These are phyloP conservation scores for Crocuta crocuta DNA, from an alignment of 2,113 vertebrate species.

Conservation along the genomic window DNA sequence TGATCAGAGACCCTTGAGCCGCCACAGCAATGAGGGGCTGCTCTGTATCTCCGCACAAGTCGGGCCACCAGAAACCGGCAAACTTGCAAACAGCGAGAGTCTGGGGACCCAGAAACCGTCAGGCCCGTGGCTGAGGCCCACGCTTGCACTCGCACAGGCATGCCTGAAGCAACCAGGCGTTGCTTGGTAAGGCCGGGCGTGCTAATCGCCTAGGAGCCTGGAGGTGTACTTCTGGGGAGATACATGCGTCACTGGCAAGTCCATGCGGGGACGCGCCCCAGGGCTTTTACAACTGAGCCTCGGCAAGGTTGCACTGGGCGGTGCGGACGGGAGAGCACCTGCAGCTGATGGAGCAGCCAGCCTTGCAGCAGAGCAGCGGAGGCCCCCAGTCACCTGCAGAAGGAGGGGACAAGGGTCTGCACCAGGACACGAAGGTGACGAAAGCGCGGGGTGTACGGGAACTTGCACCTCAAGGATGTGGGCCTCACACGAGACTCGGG, in stretches of 20 bases:
- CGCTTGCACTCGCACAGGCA: background rate
- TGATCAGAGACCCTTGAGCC: background rate
- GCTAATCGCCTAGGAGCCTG: rapidly evolving
- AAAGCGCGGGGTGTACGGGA: rapidly evolving
- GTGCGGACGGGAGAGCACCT: background rate
- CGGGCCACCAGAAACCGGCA: background rate
- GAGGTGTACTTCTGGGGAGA: background rate
- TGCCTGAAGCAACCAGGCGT: background rate
- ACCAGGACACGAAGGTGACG: too few relatives aligned
- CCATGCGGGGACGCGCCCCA: rapidly evolving
- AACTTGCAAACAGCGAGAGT: background rate
- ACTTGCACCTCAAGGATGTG: rapidly evolving
- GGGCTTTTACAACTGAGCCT: background rate
- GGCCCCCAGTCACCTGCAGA: background rate
- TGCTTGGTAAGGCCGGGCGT: background rate
- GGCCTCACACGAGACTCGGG: rapidly evolving
- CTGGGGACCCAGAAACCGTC: background rate
- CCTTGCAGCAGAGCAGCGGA: background rate
- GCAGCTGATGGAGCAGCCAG: background rate
- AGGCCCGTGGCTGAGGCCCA: background rate
- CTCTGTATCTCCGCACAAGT: too few relatives aligned
- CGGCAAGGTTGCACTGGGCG: rapidly evolving
- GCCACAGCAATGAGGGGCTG: background rate
- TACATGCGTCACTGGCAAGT: background rate
- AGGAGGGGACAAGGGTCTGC: background rate